A percentile compares a stretch with the other conserved stretches of the same genome.
Conservation (phyloP, 2,113 vertebrate species). For the Barnardius zonarius region DNA sequence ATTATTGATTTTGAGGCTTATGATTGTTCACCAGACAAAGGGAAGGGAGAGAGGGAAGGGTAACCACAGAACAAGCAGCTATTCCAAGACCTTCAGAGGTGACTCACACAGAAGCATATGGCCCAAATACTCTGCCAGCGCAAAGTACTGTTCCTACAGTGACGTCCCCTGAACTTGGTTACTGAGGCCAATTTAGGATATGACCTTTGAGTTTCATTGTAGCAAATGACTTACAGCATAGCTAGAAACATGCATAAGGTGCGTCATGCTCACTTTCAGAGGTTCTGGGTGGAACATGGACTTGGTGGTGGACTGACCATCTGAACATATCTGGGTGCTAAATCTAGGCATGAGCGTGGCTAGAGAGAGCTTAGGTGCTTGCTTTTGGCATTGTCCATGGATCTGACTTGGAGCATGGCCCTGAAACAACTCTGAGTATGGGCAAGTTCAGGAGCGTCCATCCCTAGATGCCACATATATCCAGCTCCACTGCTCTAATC, state of each 20-base stretch:
- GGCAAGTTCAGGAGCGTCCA: neutral
- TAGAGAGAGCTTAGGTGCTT: neutral
- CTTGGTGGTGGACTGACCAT: neutral
- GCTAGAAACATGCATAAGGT: neutral
- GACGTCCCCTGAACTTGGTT: neutral
- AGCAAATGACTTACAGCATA: neutral
- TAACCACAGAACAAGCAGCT: neutral
- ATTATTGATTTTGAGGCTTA: constrained; percentile 55
- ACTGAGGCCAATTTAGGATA: neutral
- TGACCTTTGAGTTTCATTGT: neutral
- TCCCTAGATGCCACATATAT: neutral
- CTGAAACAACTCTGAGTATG: neutral
- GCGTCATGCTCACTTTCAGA: neutral
- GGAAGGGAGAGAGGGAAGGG: neutral
- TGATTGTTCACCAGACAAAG: neutral
- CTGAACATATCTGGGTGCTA: neutral
- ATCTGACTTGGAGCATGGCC: accelerated
- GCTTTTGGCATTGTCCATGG: accelerated
- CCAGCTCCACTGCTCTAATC: neutral
- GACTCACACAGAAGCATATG: neutral
- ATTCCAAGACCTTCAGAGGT: neutral
- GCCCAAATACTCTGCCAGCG: neutral
- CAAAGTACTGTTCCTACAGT: neutral
- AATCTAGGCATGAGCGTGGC: neutral
- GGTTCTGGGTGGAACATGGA: neutral